Base-by-base conservation (phyloP, 2,113 vertebrate species). In the Paramisgurnus dabryanus region DNA sequence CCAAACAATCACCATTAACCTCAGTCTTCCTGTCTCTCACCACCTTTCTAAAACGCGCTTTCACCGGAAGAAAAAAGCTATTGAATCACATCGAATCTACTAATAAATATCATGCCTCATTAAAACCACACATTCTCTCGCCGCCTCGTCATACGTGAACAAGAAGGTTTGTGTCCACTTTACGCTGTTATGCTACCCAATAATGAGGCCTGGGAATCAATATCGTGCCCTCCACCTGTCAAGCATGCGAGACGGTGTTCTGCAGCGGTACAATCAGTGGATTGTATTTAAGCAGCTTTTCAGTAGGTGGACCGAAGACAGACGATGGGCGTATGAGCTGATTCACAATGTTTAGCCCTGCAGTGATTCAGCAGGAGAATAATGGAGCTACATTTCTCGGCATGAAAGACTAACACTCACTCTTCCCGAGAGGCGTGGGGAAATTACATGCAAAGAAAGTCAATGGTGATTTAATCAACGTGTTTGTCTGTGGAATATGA, bases 251-350 rank as follows among this genome's bases (percentile, higher is more conserved):
- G 12, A 75, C 13, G 22, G 6, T 40, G 7, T 68, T 81, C 79
- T 86, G 73, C 73, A 45, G 71, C 6, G 11, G 80, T 67, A 85
- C 83, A 90, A 86, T 87, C 86, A 86, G 57, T 80, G 64, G 4
- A 64, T 78, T 85, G 82, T 89, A 86, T 88, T 90, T 87, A 90
- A 88, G 85, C 76, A 45, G 87, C 90, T 85, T 85, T 86, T 91
- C 86, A 89, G 84, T 82, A 57, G 80, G 83, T 76, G 55, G 84
- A 84, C 74, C 55, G 67, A 58, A 47, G 12, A 76, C 82, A 83
- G 60, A 81, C 53, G 4, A 82, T 80, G 74, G 63, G 66, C 70
- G 61, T 76, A 75, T 74, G 77, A 73, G 66, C 64, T 81, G 72
- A 67, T 83, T 61, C 22, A 47, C 34, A 34, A 70, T 83, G 67